phyloP scores from a whole-genome alignment of 1,140 invertebrate species.

The Pachypeltis micranthus region DNA sequence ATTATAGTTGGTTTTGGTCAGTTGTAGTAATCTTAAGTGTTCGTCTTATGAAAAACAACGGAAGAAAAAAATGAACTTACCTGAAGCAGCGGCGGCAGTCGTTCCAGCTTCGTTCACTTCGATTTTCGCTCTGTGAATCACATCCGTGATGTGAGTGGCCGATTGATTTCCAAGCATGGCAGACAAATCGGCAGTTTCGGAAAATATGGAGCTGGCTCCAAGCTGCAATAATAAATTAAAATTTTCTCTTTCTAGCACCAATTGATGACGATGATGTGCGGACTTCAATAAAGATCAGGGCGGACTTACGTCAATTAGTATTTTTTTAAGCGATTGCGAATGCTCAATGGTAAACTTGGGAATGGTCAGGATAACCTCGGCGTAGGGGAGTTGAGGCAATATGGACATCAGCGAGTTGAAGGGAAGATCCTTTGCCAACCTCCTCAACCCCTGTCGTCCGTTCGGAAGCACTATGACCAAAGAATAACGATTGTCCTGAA shows the following conservation, averaged over 20 bases:
- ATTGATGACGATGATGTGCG: not conserved
- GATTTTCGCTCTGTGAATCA: conserved; percentile 72
- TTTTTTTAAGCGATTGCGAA: conserved; percentile 44
- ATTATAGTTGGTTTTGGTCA: too few species aligned
- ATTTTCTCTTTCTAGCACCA: conserved; percentile 13
- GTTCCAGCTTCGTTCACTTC: conserved; percentile 75
- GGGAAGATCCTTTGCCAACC: conserved; percentile 44
- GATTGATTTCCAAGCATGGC: conserved; percentile 41
- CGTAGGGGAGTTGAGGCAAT: conserved; percentile 37
- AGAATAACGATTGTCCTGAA: conserved; percentile 48
- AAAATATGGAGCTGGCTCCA: conserved; percentile 56
- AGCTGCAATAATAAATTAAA: conserved; percentile 38
- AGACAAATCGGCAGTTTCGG: conserved; percentile 50
- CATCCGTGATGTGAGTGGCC: conserved; percentile 44
- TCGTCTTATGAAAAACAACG: too few species aligned
- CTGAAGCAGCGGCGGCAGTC: conserved; percentile 60
- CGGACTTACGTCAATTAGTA: conserved; percentile 43
- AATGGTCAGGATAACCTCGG: conserved; percentile 49
- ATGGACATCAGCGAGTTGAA: conserved; percentile 42
- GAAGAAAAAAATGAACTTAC: conserved; percentile 36
- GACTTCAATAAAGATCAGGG: not conserved
- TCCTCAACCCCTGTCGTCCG: conserved; percentile 32
- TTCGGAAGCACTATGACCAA: conserved; percentile 57
- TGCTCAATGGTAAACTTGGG: conserved; percentile 59
- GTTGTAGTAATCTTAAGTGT: too few species aligned